Evolutionary conservation across 53 echinoderm and acorn worm species (phyloP), one percentile per base, ranked within the genome.

Genomic region (Arbacia lixula): DNA sequence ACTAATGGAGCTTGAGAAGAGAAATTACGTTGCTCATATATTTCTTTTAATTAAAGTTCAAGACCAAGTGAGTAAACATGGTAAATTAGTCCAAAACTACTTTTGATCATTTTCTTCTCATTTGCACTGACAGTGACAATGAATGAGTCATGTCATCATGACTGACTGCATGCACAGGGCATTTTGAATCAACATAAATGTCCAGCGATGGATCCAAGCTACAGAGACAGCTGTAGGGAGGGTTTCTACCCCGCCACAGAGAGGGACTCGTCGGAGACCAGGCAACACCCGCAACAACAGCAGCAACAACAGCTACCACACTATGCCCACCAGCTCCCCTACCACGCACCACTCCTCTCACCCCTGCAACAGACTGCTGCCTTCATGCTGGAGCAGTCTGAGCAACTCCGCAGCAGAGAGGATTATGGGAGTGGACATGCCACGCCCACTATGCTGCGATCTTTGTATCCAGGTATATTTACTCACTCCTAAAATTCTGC

Each of bases 231-330:
- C 9, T 66, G 66, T 36, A 35, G 66, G 2, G 66, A 66, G 12
- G 66, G 66, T 3, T 66, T 37, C 22, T 66, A 21, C 66, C n/a
- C 66, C 19, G 50, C 12, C 6, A 38, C 36, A 21, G 66, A 66
- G 3, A 19, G 66, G 38, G 66, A 66, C 22, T 36, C 5, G 20
- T 52, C 50, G 14, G 66, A 66, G 11, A 0, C 36, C 1, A 66
- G 66, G 38, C 66, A 62, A 32, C 68, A 68, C 24, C 22, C 31
- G 29, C 77, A 57, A 39, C 43, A 39, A 14, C 56, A 56, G 27
- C 77, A 77, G 58, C 66, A 68, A 11, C 68, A 68, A 25, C 68
- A 71, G 27, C 39, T 71, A 28, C 17, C 71, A 1, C 71, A 71
- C 71, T 71, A 24, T 25, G 3, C 71, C 14, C 71, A 71, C 28